Evolutionary conservation across 1,140 invertebrate species (phyloP), one percentile per base, ranked within the genome.

Genomic region (Matsumurasca onukii): DNA sequence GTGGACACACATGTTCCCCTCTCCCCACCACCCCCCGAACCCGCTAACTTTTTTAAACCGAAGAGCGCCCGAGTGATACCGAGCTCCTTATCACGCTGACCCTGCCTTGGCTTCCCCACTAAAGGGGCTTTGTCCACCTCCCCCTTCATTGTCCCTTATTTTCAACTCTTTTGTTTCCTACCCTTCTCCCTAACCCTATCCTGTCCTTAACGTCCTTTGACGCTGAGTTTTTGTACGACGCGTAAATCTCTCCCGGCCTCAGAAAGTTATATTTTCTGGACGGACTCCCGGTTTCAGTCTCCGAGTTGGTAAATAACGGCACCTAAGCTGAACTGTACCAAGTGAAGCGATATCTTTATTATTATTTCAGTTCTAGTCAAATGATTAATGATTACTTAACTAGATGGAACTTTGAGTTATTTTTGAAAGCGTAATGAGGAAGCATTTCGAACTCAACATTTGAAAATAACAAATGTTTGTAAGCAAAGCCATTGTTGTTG

Each of bases 11-110:
- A 66, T 30, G 48, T 51, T 25, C 45, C 29, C 45, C 45, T 27
- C 27, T 39, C 34, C 34, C 63, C 2, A 25, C 24, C 64, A 25
- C 49, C 15, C 64, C 64, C 45, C 20, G 12, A 12, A 25, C 63
- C 22, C 64, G 64, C 49, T 45, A 52, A 66, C 64, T 66, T 66
- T 66, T 66, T 66, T 66, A 66, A 66, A 66, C 64, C 64, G 64
- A 66, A 66, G 39, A n/a, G 25, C 3, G 25, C 24, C 39, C 64
- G 64, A 66, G 49, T 66, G 22, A 49, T 30, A 66, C 64, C 64
- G 64, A 66, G 31, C 64, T 51, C 64, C 64, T 66, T 66, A 66
- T 66, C 64, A 66, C 48, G 48, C 64, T 66, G 64, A 66, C 64
- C 64, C 64, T 30, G 45, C 66, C 29, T 49, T 65, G 24, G 34